A percentile compares a stretch with the other conserved stretches of the same genome.
phyloP scores from a whole-genome alignment of 2,113 vertebrate species.

The Ptychochromis oligacanthus region DNA sequence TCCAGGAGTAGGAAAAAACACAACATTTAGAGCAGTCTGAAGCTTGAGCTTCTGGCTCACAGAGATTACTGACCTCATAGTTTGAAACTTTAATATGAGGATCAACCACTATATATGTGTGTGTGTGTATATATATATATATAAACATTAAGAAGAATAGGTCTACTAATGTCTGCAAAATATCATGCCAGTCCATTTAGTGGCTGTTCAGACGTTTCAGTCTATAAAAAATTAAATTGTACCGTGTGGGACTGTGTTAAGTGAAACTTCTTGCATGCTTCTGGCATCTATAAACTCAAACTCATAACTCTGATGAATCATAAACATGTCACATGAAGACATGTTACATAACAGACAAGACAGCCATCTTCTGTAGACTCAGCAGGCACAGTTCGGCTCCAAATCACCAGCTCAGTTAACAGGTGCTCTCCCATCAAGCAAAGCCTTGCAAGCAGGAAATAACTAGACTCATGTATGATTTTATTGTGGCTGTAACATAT shows the following conservation, averaged over 20 bases:
- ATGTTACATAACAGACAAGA: constrained; percentile 10
- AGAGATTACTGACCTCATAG: not conserved
- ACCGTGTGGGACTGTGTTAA: not conserved
- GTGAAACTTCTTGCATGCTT: not conserved
- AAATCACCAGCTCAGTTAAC: not conserved
- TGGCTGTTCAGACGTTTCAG: not conserved
- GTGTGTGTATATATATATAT: too few relatives aligned
- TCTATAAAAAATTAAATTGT: not conserved
- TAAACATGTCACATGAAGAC: not conserved
- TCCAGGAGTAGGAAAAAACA: rapidly evolving
- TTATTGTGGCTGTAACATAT: constrained; percentile 9
- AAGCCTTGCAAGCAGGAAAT: not conserved
- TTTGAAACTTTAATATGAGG: not conserved
- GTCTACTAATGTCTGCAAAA: not conserved
- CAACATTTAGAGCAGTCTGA: not conserved
- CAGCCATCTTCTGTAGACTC: not conserved
- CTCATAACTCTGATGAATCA: not conserved
- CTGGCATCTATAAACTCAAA: not conserved
- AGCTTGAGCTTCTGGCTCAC: not conserved
- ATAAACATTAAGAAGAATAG: not conserved
- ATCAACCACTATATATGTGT: not conserved
- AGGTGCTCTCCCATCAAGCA: constrained; percentile 2
- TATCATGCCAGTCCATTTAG: not conserved
- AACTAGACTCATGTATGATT: not conserved
- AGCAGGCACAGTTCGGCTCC: constrained; percentile 13